Conservation (phyloP, 35 echinoderm and acorn worm species). For the Lytechinus variegatus region DNA sequence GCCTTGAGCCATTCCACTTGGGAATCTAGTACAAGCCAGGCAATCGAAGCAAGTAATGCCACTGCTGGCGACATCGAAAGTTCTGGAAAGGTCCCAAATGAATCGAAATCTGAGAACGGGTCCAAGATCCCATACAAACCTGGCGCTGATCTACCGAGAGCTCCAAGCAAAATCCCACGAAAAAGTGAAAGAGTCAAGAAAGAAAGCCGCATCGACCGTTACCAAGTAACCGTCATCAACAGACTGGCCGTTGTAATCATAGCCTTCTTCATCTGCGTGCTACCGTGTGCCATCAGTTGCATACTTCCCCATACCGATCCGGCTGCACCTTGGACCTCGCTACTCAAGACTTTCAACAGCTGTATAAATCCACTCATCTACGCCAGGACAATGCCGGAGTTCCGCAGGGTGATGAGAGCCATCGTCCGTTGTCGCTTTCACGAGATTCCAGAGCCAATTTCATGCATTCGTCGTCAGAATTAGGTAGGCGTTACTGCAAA, state of each 20-base stretch:
- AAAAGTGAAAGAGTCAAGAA: background rate
- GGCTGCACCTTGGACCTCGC: background rate
- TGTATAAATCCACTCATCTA: background rate
- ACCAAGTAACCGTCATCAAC: background rate
- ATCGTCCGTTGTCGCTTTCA: background rate
- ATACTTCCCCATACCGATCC: background rate
- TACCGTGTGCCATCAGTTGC: too few relatives aligned
- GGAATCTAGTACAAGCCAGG: too few relatives aligned
- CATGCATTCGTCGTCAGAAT: background rate
- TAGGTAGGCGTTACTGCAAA: too few relatives aligned
- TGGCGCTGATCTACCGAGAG: too few relatives aligned
- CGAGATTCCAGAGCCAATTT: background rate
- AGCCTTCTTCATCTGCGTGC: background rate
- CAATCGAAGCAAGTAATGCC: background rate
- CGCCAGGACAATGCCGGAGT: constrained; percentile 7
- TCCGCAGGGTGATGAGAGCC: background rate
- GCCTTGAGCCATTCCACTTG: too few relatives aligned
- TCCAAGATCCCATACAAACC: too few relatives aligned
- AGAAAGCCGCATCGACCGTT: background rate
- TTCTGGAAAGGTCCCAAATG: background rate
- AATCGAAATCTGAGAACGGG: background rate
- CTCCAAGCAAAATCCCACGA: background rate
- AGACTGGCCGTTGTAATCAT: background rate
- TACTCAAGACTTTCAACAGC: background rate
- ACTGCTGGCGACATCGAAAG: background rate